Base-by-base conservation (phyloP, 2,113 vertebrate genomes). In the Lasiurus cinereus region DNA sequence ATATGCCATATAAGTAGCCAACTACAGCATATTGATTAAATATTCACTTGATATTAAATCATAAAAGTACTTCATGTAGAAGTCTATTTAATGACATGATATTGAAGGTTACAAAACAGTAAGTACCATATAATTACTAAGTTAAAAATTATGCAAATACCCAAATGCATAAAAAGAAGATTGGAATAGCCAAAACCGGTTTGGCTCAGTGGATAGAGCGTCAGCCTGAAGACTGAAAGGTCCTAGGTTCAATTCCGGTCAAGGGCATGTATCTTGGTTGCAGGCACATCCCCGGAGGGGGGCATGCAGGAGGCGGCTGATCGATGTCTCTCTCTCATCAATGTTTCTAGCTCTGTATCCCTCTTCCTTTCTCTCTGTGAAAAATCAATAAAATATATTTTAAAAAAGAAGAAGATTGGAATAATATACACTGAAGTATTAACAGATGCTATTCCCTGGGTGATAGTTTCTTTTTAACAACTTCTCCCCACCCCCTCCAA, bases 51-150 rank as follows among this genome's bases (percentile, higher is more conserved):
- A 69, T 83, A 84, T 80, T 92, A 78, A 94, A 78, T 92, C 84
- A 93, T 82, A 74, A 73, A 88, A 95, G 46, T 50, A 90, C 9
- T 31, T 93, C 59, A 56, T 54, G 46, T 39, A 93, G 66, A 67
- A 95, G 69, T 73, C 56, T 72, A 92, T 66, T 90, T 95, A 94
- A 93, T 62, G 77, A 85, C 39, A 92, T 94, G 72, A 88, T 27
- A 73, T 2, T 79, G 80, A 94, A 93, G 46, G 82, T 85, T 92
- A 92, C 64, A 78, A 92, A 96, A 90, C 54, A 93, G 19, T 76
- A 95, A 90, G 79, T 83, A 91, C 21, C 82, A 76, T 54, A 73
- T 79, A 88, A 95, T 94, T 85, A 93, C 24, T 4, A 96, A 95
- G 77, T 62, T 94, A 54, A 96, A 96, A 93, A 95, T 95, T 39